A percentile compares a stretch with the other conserved stretches of the same genome.
Conservation (phyloP, 2,888 invertebrate species). For the Phengaris alcon region DNA sequence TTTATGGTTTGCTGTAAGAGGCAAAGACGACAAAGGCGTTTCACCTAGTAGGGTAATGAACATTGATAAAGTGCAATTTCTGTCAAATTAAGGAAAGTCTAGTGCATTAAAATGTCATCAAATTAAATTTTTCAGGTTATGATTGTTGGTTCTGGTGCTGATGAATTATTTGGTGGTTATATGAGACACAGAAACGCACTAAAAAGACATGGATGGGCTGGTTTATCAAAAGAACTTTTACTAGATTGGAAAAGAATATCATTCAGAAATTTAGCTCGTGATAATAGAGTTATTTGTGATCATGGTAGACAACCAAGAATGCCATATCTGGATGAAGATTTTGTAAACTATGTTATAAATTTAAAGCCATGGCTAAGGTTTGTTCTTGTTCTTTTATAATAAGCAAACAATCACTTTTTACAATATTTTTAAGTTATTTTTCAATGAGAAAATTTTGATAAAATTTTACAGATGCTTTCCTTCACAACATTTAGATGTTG, state of each 20-base stretch:
- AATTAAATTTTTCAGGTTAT: conserved; percentile 79
- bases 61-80: neutral
- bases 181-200: conserved; percentile 89
- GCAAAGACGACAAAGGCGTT: conserved; percentile 72
- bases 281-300: conserved; percentile 95
- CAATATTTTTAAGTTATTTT: neutral
- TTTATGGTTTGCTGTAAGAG: conserved; percentile 97
- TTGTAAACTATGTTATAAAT: conserved; percentile 81
- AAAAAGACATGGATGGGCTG: conserved; percentile 76
- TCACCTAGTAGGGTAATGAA: conserved; percentile 82
- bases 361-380: conserved; percentile 85
- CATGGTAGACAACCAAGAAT: conserved; percentile 91
- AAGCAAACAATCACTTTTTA: neutral
- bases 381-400: conserved; percentile 36
- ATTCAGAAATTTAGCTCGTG: conserved; percentile 94
- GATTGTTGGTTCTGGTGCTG: conserved; percentile 95
- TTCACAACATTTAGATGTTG: conserved; percentile 80
- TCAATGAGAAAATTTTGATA: neutral
- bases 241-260: conserved; percentile 93
- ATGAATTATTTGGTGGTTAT: conserved; percentile 98
- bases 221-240: conserved; percentile 81
- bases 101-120: neutral
- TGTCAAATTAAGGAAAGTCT: neutral
- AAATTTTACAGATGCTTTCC: conserved; percentile 77
- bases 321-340: conserved; percentile 87